Conservation (phyloP, 2,797 vertebrate genomes). For the Thunnus albacares region DNA sequence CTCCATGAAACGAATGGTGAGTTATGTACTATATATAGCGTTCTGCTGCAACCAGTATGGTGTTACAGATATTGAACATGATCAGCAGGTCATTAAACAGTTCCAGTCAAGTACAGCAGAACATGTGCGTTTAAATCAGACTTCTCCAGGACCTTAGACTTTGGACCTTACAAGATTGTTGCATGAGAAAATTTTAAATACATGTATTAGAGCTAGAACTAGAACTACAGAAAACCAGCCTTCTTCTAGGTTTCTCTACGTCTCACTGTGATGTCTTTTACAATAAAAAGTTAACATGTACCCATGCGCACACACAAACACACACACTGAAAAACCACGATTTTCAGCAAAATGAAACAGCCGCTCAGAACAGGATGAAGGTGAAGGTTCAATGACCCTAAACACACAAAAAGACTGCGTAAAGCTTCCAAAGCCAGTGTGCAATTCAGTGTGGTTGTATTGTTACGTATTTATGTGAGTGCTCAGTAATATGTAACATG, state of each 20-base stretch:
- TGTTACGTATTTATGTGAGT: constrained; percentile 16
- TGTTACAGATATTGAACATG: background rate
- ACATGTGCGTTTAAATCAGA: constrained; percentile 6
- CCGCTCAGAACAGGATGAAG: constrained; percentile 54
- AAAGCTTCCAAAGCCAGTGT: constrained; percentile 12
- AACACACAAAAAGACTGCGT: constrained; percentile 38
- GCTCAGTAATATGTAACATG: constrained; percentile 46
- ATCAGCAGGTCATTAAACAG: constrained; percentile 21
- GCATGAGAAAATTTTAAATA: background rate
- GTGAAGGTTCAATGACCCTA: constrained; percentile 49
- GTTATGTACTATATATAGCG: background rate
- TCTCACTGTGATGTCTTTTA: too few relatives aligned
- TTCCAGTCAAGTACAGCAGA: constrained; percentile 14
- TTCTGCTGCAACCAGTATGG: background rate
- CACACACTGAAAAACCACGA: background rate
- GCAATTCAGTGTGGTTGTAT: background rate
- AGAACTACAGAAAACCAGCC: too few relatives aligned
- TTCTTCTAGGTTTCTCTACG: too few relatives aligned
- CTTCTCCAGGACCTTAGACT: constrained; percentile 8
- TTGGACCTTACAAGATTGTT: constrained; percentile 2
- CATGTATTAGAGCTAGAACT: background rate
- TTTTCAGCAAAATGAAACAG: background rate
- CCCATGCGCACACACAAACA: background rate
- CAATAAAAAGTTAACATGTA: background rate
- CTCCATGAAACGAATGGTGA: too few relatives aligned